phyloP scores from a whole-genome alignment of 2,797 vertebrate genomes.

The Anguilla marmorata region DNA sequence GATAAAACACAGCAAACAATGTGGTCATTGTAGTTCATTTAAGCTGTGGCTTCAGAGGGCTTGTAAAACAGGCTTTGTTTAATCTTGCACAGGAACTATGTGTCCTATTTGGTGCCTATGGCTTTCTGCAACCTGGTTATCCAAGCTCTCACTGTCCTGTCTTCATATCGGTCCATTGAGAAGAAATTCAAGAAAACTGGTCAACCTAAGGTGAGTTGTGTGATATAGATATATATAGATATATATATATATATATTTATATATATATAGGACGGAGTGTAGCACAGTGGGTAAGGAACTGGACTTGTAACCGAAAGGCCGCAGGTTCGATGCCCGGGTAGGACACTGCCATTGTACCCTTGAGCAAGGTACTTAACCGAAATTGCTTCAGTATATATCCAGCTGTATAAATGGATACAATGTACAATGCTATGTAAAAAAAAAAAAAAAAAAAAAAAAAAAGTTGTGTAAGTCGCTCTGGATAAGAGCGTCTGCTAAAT shows the following conservation, averaged over 20 bases:
- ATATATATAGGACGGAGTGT: not conserved
- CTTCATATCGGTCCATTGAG: slow-evolving; percentile 85
- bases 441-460: no score
- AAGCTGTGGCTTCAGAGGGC: not conserved
- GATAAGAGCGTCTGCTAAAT: no score
- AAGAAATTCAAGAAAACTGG: slow-evolving; percentile 89
- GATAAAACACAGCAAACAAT: not conserved
- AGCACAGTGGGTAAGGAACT: no score
- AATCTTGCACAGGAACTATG: slow-evolving; percentile 77
- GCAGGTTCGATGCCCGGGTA: no score
- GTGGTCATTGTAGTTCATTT: no score
- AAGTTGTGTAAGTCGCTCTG: no score
- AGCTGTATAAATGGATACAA: no score
- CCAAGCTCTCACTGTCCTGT: slow-evolving; percentile 85
- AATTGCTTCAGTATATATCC: no score
- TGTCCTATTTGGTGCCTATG: slow-evolving; percentile 88
- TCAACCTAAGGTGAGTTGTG: slow-evolving; percentile 76
- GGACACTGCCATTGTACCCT: no score
- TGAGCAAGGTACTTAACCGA: no score
- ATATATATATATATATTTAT: not conserved
- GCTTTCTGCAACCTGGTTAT: slow-evolving; percentile 86
- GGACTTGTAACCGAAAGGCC: no score
- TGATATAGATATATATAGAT: not conserved
- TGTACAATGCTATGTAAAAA: no score
- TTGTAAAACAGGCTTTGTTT: not conserved